Conservation (phyloP, 2,888 invertebrate species). For the Habrosyne pyritoides region DNA sequence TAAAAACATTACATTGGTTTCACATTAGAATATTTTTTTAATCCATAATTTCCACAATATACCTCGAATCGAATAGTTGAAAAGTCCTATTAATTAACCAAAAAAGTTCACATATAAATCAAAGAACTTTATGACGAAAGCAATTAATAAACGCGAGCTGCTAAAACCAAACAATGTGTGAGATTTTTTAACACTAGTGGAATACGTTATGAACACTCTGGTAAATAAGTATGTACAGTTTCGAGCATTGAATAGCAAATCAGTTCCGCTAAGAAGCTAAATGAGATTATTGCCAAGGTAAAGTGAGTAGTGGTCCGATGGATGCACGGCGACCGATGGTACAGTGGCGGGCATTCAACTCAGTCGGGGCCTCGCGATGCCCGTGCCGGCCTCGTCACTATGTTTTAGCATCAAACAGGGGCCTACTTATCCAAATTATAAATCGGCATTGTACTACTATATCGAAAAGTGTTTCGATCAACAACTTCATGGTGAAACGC, state of each 20-base stretch:
- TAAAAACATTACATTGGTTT: no score
- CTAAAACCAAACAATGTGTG: background rate
- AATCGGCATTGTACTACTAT: background rate
- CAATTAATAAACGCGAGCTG: no score
- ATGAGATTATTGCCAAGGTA: slow-evolving; percentile 75
- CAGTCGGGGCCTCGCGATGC: slow-evolving; percentile 28
- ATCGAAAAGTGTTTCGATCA: background rate
- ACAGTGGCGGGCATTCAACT: slow-evolving; percentile 76
- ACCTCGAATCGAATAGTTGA: no score
- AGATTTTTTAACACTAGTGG: background rate
- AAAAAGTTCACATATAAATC: no score
- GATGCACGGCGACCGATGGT: slow-evolving; percentile 52
- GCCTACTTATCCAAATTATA: slow-evolving; percentile 7
- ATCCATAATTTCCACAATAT: no score
- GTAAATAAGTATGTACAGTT: background rate
- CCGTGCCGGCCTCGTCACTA: slow-evolving; percentile 44
- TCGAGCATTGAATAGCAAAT: slow-evolving; percentile 42
- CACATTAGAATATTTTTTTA: no score
- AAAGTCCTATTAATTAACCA: no score
- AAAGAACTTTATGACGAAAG: no score
- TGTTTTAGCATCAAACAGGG: slow-evolving; percentile 24
- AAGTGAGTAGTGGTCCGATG: slow-evolving; percentile 67
- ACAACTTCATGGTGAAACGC: background rate
- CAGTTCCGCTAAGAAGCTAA: slow-evolving; percentile 66
- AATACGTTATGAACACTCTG: background rate